These are phyloP conservation scores for Dynastes grantii DNA, from an alignment of 2,888 invertebrate genomes.

Conservation along the genomic window DNA sequence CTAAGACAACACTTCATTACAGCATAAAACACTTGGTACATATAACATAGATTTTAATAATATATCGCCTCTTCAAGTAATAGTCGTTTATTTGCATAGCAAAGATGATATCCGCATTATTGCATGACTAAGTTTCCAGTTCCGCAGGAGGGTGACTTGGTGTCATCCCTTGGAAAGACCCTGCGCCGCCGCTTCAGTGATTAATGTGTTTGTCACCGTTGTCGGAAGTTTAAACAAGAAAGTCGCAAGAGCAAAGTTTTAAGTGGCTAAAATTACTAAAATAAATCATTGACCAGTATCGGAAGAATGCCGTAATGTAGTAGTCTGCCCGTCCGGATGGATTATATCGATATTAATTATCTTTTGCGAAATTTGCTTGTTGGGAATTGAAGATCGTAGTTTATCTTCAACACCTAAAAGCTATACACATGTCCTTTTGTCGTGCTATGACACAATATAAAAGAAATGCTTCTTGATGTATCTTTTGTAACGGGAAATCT, in stretches of 20 bases:
- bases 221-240: slow-evolving; percentile 43
- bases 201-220: slow-evolving; percentile 45
- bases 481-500: too few relatives aligned
- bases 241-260: slow-evolving; percentile 45
- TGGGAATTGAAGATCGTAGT: too few relatives aligned
- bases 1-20: too few relatives aligned
- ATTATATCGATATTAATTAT: slow-evolving; percentile 21
- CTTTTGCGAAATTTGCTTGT: too few relatives aligned
- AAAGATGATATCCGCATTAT: slow-evolving; percentile 9
- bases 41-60: too few relatives aligned
- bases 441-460: too few relatives aligned
- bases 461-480: too few relatives aligned
- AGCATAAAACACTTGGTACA: too few relatives aligned
- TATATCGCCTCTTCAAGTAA: too few relatives aligned
- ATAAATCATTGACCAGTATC: slow-evolving; percentile 49
- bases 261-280: slow-evolving; percentile 51
- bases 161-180: slow-evolving; percentile 28
- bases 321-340: background rate
- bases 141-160: background rate
- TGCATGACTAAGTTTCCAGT: slow-evolving; percentile 29
- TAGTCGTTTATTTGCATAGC: too few relatives aligned
- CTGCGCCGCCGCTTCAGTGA: slow-evolving; percentile 30
- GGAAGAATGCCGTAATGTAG: slow-evolving; percentile 28
- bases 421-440: too few relatives aligned
- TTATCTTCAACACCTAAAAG: too few relatives aligned